Evolutionary conservation across 2,797 vertebrate genomes (phyloP), one percentile per base, ranked within the genome.

Genomic region (Oryzias sinensis): DNA sequence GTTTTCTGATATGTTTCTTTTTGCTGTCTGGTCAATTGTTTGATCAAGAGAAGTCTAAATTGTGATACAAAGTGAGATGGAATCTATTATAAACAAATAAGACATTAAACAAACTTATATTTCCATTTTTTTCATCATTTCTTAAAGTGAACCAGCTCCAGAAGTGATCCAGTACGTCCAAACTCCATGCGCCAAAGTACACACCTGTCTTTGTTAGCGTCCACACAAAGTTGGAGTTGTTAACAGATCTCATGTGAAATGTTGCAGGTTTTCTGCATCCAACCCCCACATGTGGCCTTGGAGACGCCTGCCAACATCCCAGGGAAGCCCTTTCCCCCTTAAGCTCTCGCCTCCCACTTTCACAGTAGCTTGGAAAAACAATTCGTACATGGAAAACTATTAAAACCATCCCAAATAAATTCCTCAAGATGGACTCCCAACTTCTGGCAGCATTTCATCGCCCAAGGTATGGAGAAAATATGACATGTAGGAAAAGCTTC

Each of bases 341-440:
- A 44, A 77, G 74, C 74, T 45, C 71, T 70, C 62, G 45, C 74
- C 81, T 82, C 70, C 74, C 65, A 27, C 53, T 87, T 87, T 85
- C 85, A 86, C 87, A 75, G 85, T 87, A 88, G 88, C 88, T 85
- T 81, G 87, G 87, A 90, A 90, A 90, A 87, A 87, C 82, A 86
- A 85, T 82, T 88, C 80, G 13, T 66, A 78, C 80, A 74, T 80
- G 82, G 86, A 89, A 90, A 91, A 89, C 87, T 77, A 87, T 89
- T 89, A 89, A 89, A 90, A 77, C 79, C 81, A 83, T 84, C 81
- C 73, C 68, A 69, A 81, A 64, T 70, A 77, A 83, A 90, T 90
- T 88, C 88, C 82, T 78, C 78, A 83, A n/a, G 70, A 80, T 85
- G 86, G 82, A 87, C 84, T 87, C 82, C 82, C 80, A 56, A 81